Base-by-base conservation (phyloP, 2,113 vertebrate genomes). In the Marmota flaviventris region DNA sequence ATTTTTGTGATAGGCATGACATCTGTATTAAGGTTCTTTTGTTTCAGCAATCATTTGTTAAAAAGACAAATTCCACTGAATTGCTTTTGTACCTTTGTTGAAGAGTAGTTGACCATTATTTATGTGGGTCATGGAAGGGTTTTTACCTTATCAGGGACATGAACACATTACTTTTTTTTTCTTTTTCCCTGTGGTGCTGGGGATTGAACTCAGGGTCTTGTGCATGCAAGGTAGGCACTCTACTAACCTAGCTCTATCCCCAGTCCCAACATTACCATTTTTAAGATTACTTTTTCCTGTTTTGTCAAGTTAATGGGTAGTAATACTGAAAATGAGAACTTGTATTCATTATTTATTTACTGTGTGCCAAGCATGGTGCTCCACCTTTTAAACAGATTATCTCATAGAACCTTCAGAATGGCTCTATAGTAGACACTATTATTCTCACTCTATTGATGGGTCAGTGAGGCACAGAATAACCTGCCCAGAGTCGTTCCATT, bases 1-100 rank as follows among this genome's bases (percentile, higher is more conserved):
- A 61, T 75, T 95, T 86, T 70, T 81, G 63, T 58, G 69, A 42
- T 16, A n/a, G 48, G 6, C 39, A 1, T 67, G 17, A 85, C 72
- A 27, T 69, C 32, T 96, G 72, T 24, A 22, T 89, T 81, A 58
- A 88, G 32, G 11, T 77, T 79, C 22, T 13, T 82, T 93, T 94
- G 45, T 89, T 70, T 18, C 22, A 58, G 48, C 34, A 73, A 25
- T 14, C 22, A 1, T 85, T 85, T 84, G n/a, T 51, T 69, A 25
- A 61, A 92, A 84, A 87, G 39, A 65, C 34, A n/a, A 0, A 61
- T 90, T 73, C 17, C 9, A 8, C 65, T 63, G 45, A 92, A 10
- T 95, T 95, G 37, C 32, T 95, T 91, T 90, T 86, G 27, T 89
- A 39, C 25, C 34, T 89, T 95, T 82, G 76, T 61, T 53, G 25